A percentile compares a stretch with the other conserved stretches of the same genome.
These are phyloP conservation scores for Oncorhynchus masou DNA, from an alignment of 2,113 vertebrate genomes.

Conservation along the genomic window DNA sequence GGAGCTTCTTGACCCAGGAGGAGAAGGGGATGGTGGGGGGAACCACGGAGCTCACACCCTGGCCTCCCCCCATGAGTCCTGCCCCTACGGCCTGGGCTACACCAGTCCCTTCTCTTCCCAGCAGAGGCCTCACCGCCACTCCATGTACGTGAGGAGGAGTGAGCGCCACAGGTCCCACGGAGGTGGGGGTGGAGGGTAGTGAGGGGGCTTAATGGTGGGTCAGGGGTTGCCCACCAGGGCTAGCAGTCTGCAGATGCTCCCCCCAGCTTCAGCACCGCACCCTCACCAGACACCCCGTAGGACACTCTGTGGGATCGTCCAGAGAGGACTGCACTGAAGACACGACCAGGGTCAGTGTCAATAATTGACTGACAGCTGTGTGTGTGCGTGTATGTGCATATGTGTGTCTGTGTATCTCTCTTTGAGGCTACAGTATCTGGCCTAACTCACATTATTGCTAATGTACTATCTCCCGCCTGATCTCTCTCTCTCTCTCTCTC, in stretches of 20 bases:
- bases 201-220: constrained; percentile 76
- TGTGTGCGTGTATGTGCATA: no score
- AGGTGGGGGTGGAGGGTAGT: constrained; percentile 66
- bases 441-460: no score
- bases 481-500: no score
- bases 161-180: constrained; percentile 94
- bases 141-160: constrained; percentile 91
- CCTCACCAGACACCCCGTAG: constrained; percentile 78
- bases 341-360: constrained; percentile 79
- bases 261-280: constrained; percentile 93
- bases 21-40: constrained; percentile 68
- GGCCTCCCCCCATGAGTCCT: constrained; percentile 88
- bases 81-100: constrained; percentile 91
- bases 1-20: constrained; percentile 67
- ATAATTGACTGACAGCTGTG: no score
- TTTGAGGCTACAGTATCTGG: no score
- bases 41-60: constrained; percentile 81
- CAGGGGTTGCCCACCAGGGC: constrained; percentile 90
- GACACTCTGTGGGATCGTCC: constrained; percentile 63
- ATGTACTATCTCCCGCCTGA: background rate
- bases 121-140: constrained; percentile 96
- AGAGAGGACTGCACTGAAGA: constrained; percentile 76
- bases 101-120: constrained; percentile 98
- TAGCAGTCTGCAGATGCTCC: constrained; percentile 95
- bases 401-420: no score